phyloP scores from a whole-genome alignment of 2,888 invertebrate genomes.

The Dryocosmus kuriphilus region DNA sequence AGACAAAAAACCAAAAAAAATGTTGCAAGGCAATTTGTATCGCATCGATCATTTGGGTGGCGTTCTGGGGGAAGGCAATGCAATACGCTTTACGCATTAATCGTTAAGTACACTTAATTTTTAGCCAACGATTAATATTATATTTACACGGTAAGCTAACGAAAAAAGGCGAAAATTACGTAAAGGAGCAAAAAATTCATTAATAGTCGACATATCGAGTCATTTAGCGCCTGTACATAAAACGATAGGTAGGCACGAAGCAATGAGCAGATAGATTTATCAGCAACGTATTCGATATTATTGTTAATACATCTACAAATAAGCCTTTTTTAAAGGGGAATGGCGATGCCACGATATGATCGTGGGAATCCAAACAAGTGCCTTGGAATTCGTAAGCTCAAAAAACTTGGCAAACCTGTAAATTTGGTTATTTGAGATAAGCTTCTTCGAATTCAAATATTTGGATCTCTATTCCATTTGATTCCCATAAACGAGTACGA shows the following conservation, averaged over 20 bases:
- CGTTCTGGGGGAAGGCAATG: slow-evolving; percentile 85
- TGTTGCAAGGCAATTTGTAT: slow-evolving; percentile 22
- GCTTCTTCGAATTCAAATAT: not conserved
- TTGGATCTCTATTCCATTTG: slow-evolving; percentile 32
- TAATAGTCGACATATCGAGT: slow-evolving; percentile 78
- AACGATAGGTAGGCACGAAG: slow-evolving; percentile 47
- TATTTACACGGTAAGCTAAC: slow-evolving; percentile 57
- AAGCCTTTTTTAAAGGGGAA: slow-evolving; percentile 46
- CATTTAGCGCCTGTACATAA: slow-evolving; percentile 75
- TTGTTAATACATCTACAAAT: slow-evolving; percentile 50
- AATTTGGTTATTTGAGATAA: not conserved
- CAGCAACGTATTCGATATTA: slow-evolving; percentile 46
- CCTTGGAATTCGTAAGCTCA: not conserved
- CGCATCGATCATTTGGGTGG: slow-evolving; percentile 54
- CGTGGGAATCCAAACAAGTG: not conserved
- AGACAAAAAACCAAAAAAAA: slow-evolving; percentile 28
- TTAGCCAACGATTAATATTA: slow-evolving; percentile 56
- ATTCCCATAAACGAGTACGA: not conserved
- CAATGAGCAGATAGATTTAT: slow-evolving; percentile 32
- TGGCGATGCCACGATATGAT: not conserved
- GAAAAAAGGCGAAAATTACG: slow-evolving; percentile 53
- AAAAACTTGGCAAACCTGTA: not conserved
- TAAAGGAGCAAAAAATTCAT: slow-evolving; percentile 63
- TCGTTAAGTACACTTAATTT: slow-evolving; percentile 72
- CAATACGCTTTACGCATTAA: slow-evolving; percentile 83